These are phyloP conservation scores for Eurystomus gularis DNA, from an alignment of 2,113 vertebrate genomes.

Conservation along the genomic window DNA sequence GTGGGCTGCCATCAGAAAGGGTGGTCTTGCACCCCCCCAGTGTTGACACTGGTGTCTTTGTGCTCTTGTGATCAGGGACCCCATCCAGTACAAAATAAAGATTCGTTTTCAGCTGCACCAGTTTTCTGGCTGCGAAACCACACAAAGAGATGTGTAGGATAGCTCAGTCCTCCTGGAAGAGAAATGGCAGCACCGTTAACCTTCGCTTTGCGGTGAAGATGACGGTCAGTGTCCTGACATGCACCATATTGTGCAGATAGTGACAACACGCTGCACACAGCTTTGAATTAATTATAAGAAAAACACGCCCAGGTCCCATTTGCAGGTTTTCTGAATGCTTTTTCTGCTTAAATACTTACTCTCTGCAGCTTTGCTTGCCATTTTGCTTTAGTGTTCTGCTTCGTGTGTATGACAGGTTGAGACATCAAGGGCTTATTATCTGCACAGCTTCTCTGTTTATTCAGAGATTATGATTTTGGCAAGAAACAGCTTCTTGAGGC, in stretches of 20 bases:
- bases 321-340: background rate
- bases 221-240: background rate
- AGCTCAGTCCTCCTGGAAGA: background rate
- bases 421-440: background rate
- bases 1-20: background rate
- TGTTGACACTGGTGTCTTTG: background rate
- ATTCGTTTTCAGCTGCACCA: background rate
- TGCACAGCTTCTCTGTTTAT: background rate
- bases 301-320: background rate
- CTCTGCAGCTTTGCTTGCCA: background rate
- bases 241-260: background rate
- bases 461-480: background rate
- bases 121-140: background rate
- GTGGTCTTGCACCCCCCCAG: accelerated
- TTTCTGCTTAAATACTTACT: background rate
- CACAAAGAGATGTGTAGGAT: accelerated
- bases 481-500: background rate
- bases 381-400: background rate
- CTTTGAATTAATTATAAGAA: background rate
- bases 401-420: background rate
- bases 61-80: background rate
- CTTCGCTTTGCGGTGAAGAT: background rate
- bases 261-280: background rate
- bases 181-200: background rate
- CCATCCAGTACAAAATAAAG: background rate